Evolutionary conservation across 2,888 invertebrate genomes (phyloP), one percentile per base, ranked within the genome.

Genomic region (Scaptomyza flava): DNA sequence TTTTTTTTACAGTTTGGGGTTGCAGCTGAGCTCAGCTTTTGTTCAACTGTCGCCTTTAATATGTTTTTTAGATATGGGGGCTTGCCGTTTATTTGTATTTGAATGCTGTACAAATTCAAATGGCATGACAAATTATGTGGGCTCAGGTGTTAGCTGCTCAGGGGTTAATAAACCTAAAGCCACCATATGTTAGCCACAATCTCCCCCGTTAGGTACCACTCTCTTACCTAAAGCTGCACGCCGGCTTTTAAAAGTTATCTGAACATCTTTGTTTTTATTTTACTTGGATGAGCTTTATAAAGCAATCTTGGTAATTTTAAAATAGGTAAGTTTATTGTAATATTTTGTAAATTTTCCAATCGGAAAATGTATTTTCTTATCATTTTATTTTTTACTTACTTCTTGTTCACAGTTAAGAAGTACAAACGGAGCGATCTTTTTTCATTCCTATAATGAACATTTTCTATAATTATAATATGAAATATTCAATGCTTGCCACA

Each of bases 101-200:
- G 72, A 70, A 66, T 80, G 79, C 72, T 82, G 79, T 87, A 72
- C 74, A 81, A 79, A 87, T 83, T 87, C 81, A 85, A 85, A 76
- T 64, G 85, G 73, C 81, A 82, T 87, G 83, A 83, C 88, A 89
- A 90, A 90, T 89, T 87, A 90, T 90, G 89, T 90, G 89, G 89
- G 89, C 79, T 90, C 89, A 90, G 89, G 89, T 90, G 89, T 86
- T 90, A 79, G 56, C 60, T 64, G 75, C 72, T 81, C 77, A 71
- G 84, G 82, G 84, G 84, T 87, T 80, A 85, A 85, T 69, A 87
- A 85, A 85, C 84, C 78, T 75, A 34, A 33, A 66, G 77, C 60
- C 71, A 70, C 71, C 87, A 87, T 81, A 83, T 87, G 81, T 53
- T 61, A 43, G 30, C 12, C n/a, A 34, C 56, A 61, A 38, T 58